phyloP scores from a whole-genome alignment of 2,888 invertebrate genomes.

The Hydraecia micacea region DNA sequence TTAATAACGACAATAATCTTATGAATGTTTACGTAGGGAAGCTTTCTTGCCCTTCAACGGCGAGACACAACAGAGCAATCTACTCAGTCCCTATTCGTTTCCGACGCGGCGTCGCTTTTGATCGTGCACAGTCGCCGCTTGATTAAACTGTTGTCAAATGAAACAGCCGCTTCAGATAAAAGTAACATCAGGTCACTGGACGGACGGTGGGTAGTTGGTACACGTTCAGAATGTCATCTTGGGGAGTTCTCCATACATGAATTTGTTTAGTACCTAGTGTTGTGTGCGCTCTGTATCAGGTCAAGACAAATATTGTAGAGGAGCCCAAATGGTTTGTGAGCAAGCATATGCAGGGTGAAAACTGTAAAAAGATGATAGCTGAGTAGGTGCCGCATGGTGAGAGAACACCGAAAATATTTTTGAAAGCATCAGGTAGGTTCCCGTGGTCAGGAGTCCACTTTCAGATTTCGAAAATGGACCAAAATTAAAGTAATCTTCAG shows the following conservation, averaged over 20 bases:
- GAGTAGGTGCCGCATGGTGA: no score
- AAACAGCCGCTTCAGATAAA: slow-evolving; percentile 23
- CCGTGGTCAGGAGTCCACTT: no score
- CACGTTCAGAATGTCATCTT: background rate
- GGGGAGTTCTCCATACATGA: background rate
- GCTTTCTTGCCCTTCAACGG: background rate
- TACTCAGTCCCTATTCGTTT: slow-evolving; percentile 33
- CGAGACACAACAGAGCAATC: slow-evolving; percentile 1
- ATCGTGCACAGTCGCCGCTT: slow-evolving; percentile 28
- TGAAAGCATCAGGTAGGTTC: no score
- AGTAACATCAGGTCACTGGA: slow-evolving; percentile 1
- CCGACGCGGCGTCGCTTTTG: slow-evolving; percentile 32
- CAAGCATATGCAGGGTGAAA: no score
- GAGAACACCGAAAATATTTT: no score
- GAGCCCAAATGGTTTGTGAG: no score
- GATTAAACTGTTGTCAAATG: slow-evolving; percentile 50
- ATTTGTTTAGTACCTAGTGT: background rate
- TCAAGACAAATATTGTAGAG: background rate
- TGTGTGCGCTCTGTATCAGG: background rate
- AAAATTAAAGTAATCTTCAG: no score
- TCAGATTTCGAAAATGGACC: no score
- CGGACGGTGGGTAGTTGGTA: background rate
- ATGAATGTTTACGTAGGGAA: background rate
- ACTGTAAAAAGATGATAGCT: no score
- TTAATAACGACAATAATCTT: background rate